phyloP scores from a whole-genome alignment of 1,140 invertebrate genomes.

The Riptortus pedestris region DNA sequence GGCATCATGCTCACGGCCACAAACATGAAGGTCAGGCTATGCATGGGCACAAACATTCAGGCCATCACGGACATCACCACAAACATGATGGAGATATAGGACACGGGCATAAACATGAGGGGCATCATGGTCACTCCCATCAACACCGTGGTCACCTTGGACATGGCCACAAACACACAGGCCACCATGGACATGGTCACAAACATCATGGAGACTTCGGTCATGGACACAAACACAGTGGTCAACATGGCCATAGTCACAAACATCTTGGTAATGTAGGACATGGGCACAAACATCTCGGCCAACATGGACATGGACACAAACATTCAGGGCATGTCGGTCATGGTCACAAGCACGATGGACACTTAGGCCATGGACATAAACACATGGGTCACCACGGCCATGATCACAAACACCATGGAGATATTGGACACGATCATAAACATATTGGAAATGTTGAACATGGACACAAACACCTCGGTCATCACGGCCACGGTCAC shows the following conservation, averaged over 20 bases:
- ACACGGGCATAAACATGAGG: constrained; percentile 24
- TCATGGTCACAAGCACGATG: constrained; percentile 25
- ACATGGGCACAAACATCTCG: constrained; percentile 23
- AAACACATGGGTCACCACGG: constrained; percentile 21
- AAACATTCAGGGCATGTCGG: constrained; percentile 23
- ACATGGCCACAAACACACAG: constrained; percentile 24
- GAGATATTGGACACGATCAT: constrained; percentile 21
- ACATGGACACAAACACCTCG: constrained; percentile 23
- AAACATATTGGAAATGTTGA: constrained; percentile 21
- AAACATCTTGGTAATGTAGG: constrained; percentile 21
- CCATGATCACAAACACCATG: constrained; percentile 24
- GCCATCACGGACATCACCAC: constrained; percentile 19
- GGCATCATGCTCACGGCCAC: constrained; percentile 21
- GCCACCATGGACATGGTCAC: constrained; percentile 22
- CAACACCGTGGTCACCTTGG: constrained; percentile 22
- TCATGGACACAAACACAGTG: constrained; percentile 23
- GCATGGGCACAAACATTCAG: constrained; percentile 22
- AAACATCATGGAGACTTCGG: constrained; percentile 23
- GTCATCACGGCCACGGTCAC: constrained; percentile 14
- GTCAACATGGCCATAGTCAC: constrained; percentile 23
- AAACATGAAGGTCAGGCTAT: constrained; percentile 16
- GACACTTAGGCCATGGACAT: constrained; percentile 21
- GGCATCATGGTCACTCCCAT: constrained; percentile 23
- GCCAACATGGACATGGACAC: constrained; percentile 21
- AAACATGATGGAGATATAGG: constrained; percentile 22